Percentiles rank a stretch among this genome's conserved stretches.
Evolutionary conservation across 2,113 vertebrate genomes (phyloP).

Genomic region (Equus przewalskii): DNA sequence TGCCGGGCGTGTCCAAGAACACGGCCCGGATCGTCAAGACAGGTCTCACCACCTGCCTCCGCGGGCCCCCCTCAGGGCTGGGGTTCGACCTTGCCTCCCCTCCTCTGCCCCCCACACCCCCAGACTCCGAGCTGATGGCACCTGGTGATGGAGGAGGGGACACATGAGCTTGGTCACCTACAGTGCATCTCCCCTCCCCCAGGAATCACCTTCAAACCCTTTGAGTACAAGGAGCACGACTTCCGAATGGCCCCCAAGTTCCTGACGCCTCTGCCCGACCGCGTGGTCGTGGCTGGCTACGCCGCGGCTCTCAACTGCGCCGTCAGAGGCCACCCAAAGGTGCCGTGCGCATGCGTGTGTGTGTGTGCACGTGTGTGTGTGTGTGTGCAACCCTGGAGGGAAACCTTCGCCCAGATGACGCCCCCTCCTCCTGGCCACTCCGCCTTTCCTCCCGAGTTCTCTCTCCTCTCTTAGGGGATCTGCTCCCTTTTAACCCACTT

Average conservation of each 20-base stretch:
- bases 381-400: no score
- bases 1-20: conserved; percentile 91
- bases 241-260: conserved; percentile 90
- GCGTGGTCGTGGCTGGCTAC: conserved; percentile 93
- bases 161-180: rapidly evolving
- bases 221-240: conserved; percentile 90
- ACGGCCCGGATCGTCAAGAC: conserved; percentile 92
- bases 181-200: rapidly evolving
- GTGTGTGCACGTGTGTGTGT: rapidly evolving
- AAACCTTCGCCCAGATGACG: no score
- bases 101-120: not conserved
- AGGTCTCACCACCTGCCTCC: conserved; percentile 79
- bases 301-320: conserved; percentile 92
- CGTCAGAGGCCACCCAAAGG: conserved; percentile 93
- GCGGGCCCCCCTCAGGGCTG: rapidly evolving
- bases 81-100: no score
- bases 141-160: not conserved
- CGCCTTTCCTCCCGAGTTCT: not conserved
- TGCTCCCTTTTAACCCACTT: not conserved
- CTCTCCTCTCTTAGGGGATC: not conserved
- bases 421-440: not conserved
- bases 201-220: conserved; percentile 86
- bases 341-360: conserved; percentile 2
- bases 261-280: conserved; percentile 91
- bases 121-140: not conserved